A percentile compares a stretch with the other conserved stretches of the same genome.
These are phyloP conservation scores for Xenopus laevis DNA, from an alignment of 2,113 vertebrate genomes.

Conservation along the genomic window DNA sequence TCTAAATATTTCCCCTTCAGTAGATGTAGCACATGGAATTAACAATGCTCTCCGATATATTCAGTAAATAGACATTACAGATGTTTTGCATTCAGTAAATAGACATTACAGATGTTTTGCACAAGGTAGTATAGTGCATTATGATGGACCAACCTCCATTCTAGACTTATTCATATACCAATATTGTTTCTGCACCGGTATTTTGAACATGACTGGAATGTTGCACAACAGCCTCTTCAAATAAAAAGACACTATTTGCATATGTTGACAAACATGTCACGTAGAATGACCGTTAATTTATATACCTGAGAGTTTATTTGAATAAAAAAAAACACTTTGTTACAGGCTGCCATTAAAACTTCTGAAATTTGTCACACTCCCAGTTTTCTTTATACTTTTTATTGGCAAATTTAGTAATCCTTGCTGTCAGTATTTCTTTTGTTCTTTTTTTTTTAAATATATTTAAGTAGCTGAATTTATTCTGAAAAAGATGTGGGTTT, in stretches of 20 bases:
- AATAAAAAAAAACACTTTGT: not conserved
- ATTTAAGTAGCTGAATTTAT: conserved; percentile 3
- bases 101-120: too few species aligned
- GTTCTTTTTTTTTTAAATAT: not conserved
- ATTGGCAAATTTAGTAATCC: not conserved
- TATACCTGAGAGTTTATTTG: not conserved
- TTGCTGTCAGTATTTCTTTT: not conserved
- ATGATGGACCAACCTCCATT: too few species aligned
- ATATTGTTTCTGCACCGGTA: not conserved
- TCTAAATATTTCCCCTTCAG: too few species aligned
- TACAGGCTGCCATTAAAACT: not conserved
- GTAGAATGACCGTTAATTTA: not conserved
- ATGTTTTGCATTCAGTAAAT: too few species aligned
- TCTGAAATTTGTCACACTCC: conserved; percentile 3
- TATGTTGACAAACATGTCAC: not conserved
- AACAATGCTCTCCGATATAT: too few species aligned
- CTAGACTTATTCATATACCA: too few species aligned
- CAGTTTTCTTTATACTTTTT: conserved; percentile 1
- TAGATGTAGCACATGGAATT: too few species aligned
- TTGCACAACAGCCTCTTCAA: not conserved
- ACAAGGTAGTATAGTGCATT: too few species aligned
- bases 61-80: too few species aligned
- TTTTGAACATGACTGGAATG: not conserved
- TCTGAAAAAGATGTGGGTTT: conserved; percentile 6
- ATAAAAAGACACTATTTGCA: not conserved